phyloP scores from a whole-genome alignment of 2,797 vertebrate genomes.

The Myioborus miniatus region DNA sequence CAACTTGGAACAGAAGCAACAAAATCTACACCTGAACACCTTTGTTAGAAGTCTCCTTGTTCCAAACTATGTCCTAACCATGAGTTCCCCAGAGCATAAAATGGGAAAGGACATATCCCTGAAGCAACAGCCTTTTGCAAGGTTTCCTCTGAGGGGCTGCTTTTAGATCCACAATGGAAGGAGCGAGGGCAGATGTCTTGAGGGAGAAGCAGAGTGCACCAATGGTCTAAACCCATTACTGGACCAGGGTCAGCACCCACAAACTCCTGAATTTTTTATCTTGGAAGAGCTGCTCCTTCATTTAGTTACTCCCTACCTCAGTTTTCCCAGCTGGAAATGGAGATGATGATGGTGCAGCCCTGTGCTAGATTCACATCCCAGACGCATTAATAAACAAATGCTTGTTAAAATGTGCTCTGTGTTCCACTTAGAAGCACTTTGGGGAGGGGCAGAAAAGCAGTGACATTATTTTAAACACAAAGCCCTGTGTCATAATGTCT shows the following conservation, averaged over 20 bases:
- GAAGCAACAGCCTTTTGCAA: neutral
- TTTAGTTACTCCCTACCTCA: slow-evolving; percentile 1
- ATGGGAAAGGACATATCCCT: neutral
- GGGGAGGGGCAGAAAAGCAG: neutral
- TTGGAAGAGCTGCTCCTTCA: neutral
- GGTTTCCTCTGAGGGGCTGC: neutral
- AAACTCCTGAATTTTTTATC: neutral
- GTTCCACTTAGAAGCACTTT: neutral
- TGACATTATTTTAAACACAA: neutral
- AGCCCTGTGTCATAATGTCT: neutral
- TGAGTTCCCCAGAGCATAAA: neutral
- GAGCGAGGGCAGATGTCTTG: neutral
- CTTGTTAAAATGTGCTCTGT: neutral
- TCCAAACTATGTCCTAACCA: neutral
- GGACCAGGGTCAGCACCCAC: neutral
- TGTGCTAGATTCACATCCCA: neutral
- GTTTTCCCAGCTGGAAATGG: slow-evolving; percentile 14
- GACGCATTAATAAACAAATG: neutral
- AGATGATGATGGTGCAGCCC: neutral
- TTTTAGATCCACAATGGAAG: neutral
- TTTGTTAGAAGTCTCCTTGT: neutral
- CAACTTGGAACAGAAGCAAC: neutral
- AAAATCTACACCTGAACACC: neutral
- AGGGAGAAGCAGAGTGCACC: neutral
- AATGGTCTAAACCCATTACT: neutral